Evolutionary conservation across 2,888 invertebrate genomes (phyloP), one percentile per base, ranked within the genome.

Genomic region (Phengaris arion): DNA sequence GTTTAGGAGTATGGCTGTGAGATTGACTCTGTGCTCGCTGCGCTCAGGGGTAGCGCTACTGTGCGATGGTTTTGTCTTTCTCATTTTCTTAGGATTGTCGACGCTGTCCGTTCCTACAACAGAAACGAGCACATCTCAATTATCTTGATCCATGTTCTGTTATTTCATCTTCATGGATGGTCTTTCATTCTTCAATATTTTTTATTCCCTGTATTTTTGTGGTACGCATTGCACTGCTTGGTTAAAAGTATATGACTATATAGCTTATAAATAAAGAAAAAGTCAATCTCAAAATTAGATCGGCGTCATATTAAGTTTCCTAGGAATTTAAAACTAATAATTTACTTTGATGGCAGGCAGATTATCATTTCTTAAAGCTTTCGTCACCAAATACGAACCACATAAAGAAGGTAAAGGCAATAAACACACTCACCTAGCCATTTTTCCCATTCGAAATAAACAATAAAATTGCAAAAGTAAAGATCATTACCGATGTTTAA

Each of bases 41-140:
- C 93, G 88, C 81, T 93, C 93, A 7, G 93, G 93, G 10, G 93
- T 93, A 4, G 93, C 93, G 85, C 92, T 92, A 77, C 84, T 86
- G 78, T 89, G 88, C 12, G 86, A 84, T 84, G 88, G 90, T 85
- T 88, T 89, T 85, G 87, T 91, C 86, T 88, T 89, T 90, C 88
- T 89, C 88, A 85, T 88, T 88, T 86, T 90, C 83, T 85, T 90
- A 35, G 35, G 35, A 35, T 35, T 35, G 35, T 35, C 35, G 84
- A 81, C 89, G 83, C 83, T 86, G 81, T 85, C 88, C 86, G 87
- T 87, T 88, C 92, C 93, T 93, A 93, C 86, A 93, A 93, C 92
- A 92, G 87, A 90, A 92, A 92, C 90, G 91, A 87, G 84, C 85
- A 88, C 85, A 90, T 88, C 89, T 92, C 88, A 86, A 87, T 91